These are phyloP conservation scores for Philaethria dido DNA, from an alignment of 2,888 invertebrate species.

Conservation along the genomic window DNA sequence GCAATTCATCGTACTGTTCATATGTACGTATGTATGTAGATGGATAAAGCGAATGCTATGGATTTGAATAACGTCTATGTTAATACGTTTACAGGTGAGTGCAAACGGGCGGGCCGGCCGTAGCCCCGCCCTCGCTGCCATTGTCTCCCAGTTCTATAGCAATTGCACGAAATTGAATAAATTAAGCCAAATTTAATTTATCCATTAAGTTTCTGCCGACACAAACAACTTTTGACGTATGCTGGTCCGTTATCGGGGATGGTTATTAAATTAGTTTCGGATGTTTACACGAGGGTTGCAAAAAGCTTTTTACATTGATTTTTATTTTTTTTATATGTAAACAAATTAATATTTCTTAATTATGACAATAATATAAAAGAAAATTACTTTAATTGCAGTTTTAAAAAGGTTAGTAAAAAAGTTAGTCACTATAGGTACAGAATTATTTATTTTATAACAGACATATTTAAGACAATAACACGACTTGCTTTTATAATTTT, in stretches of 20 bases:
- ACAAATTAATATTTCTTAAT: background rate
- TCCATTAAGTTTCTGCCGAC: conserved; percentile 74
- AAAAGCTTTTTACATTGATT: conserved; percentile 68
- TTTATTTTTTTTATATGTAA: conserved; percentile 40
- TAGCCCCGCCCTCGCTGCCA: conserved; percentile 70
- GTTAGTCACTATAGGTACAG: no score
- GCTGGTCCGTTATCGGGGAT: conserved; percentile 69
- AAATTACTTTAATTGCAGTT: no score
- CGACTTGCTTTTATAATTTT: no score
- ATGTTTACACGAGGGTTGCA: conserved; percentile 56
- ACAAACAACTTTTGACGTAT: conserved; percentile 76
- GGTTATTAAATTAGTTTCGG: conserved; percentile 74
- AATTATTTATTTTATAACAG: no score
- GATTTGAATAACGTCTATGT: conserved; percentile 38
- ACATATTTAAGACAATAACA: no score
- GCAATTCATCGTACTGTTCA: background rate
- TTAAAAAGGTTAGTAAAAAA: no score
- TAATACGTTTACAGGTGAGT: conserved; percentile 67
- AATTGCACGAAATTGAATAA: conserved; percentile 75
- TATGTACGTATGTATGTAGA: background rate
- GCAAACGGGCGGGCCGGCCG: conserved; percentile 62
- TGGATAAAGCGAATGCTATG: conserved; percentile 8
- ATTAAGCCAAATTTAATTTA: conserved; percentile 81
- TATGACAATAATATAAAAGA: no score
- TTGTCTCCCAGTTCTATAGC: conserved; percentile 60